A percentile compares a stretch with the other conserved stretches of the same genome.
Evolutionary conservation across 2,797 vertebrate genomes (phyloP).

Genomic region (Capromys pilorides): DNA sequence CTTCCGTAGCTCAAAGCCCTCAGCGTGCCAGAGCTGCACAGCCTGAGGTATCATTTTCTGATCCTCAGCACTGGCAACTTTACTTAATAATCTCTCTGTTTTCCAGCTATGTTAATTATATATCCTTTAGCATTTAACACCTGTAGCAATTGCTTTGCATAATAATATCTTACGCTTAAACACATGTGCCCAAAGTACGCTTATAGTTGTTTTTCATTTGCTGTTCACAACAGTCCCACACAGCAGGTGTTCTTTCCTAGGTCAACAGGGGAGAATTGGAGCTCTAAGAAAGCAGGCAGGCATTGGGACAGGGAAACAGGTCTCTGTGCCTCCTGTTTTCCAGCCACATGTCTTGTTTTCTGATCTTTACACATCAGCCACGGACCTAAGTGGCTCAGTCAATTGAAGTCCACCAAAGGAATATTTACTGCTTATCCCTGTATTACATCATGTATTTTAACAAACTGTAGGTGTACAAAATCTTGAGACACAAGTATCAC

Average conservation of each 20-base stretch:
- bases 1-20: neutral
- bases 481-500: neutral
- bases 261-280: conserved; percentile 32
- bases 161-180: conserved; percentile 63
- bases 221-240: conserved; percentile 29
- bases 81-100: conserved; percentile 58
- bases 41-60: neutral
- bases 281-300: neutral
- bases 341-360: neutral
- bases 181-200: conserved; percentile 38
- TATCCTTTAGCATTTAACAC: conserved; percentile 59
- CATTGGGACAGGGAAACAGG: neutral
- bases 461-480: neutral
- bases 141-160: conserved; percentile 64
- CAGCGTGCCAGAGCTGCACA: neutral
- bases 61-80: neutral
- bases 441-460: neutral
- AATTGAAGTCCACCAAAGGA: neutral
- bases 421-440: neutral
- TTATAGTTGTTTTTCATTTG: conserved; percentile 63
- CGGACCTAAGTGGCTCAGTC: neutral
- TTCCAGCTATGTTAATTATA: conserved; percentile 67
- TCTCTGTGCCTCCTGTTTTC: neutral
- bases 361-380: neutral
- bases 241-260: conserved; percentile 53